Percentiles rank a stretch among this genome's conserved stretches.
These are phyloP conservation scores for Lordiphosa andalusiaca DNA, from an alignment of 2,888 invertebrate species.

Conservation along the genomic window DNA sequence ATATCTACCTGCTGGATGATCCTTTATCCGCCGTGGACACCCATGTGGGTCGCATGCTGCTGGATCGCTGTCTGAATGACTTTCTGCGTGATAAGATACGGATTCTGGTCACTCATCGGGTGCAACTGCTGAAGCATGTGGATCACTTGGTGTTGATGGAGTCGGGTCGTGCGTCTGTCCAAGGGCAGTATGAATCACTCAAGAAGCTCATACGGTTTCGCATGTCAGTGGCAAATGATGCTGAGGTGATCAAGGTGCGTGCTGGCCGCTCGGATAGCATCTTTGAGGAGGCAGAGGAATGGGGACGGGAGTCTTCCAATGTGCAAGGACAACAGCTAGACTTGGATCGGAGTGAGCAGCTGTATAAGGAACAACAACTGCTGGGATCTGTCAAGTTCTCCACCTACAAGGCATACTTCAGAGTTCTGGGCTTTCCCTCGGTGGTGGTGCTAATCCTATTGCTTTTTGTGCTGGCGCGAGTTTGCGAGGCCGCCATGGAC, in stretches of 20 bases:
- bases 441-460: slow-evolving; percentile 75
- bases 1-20: slow-evolving; percentile 89
- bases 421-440: slow-evolving; percentile 81
- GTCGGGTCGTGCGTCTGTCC: slow-evolving; percentile 72
- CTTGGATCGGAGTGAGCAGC: slow-evolving; percentile 53
- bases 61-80: slow-evolving; percentile 83
- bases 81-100: slow-evolving; percentile 84
- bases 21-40: slow-evolving; percentile 90
- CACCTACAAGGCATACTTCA: slow-evolving; percentile 83
- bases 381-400: slow-evolving; percentile 84
- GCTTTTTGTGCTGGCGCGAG: slow-evolving; percentile 83
- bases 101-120: slow-evolving; percentile 87
- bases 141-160: slow-evolving; percentile 82
- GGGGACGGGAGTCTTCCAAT: slow-evolving; percentile 59
- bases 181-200: slow-evolving; percentile 80
- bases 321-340: slow-evolving; percentile 82
- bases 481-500: slow-evolving; percentile 85
- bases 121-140: slow-evolving; percentile 84
- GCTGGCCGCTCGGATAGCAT: slow-evolving; percentile 68
- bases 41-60: slow-evolving; percentile 81
- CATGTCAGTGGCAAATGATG: slow-evolving; percentile 68
- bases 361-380: slow-evolving; percentile 82
- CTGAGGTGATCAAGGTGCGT: slow-evolving; percentile 57
- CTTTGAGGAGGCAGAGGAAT: slow-evolving; percentile 43
- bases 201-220: slow-evolving; percentile 82